phyloP scores from a whole-genome alignment of 1,140 invertebrate species.

The Euwallacea fornicatus region DNA sequence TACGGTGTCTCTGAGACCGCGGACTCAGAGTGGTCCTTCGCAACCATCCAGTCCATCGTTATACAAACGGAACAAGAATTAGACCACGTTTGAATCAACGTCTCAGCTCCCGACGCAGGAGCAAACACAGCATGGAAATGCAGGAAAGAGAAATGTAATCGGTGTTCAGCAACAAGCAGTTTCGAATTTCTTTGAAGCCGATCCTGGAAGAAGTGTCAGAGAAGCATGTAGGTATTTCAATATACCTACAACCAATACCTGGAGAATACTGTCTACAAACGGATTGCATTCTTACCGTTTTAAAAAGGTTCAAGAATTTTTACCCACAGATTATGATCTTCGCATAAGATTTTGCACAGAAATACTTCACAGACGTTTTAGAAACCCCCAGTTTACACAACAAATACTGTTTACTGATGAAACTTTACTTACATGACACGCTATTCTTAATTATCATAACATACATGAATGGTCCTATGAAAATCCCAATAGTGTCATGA shows the following conservation, averaged over 20 bases:
- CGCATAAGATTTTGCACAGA: background rate
- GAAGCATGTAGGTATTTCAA: background rate
- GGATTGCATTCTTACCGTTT: slow-evolving; percentile 13
- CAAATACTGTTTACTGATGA: background rate
- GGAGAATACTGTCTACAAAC: background rate
- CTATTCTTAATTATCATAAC: background rate
- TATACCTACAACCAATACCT: background rate
- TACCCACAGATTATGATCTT: background rate
- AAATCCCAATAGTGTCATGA: slow-evolving; percentile 2
- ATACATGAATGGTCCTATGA: background rate
- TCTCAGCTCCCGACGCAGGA: no score
- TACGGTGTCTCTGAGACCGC: no score
- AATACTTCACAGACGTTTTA: background rate
- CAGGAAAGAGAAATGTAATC: no score
- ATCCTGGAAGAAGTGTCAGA: background rate
- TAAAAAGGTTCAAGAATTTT: slow-evolving; percentile 5
- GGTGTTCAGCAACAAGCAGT: background rate
- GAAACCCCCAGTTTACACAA: background rate
- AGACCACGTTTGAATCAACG: no score
- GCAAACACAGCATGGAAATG: no score
- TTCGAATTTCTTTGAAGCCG: background rate
- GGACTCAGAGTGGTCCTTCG: no score
- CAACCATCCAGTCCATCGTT: no score
- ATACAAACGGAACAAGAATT: no score
- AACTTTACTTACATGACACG: no score